Percentiles rank a stretch among this genome's conserved stretches.
Conservation (phyloP, 2,797 vertebrate genomes). For the Neoniphon sammara region DNA sequence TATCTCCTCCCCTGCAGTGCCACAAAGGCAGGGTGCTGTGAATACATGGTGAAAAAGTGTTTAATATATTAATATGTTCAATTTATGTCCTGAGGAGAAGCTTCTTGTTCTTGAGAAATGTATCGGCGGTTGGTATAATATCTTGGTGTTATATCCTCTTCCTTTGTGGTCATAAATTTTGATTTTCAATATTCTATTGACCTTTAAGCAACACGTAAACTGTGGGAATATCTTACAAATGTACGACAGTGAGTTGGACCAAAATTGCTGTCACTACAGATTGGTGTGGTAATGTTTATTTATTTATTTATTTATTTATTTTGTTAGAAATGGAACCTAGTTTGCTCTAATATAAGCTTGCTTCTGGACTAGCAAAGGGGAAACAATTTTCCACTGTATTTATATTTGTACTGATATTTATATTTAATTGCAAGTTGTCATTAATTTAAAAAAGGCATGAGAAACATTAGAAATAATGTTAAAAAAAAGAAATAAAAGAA, state of each 20-base stretch:
- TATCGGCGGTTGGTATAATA: constrained; percentile 1
- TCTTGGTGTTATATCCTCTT: constrained; percentile 2
- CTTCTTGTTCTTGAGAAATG: constrained; percentile 20
- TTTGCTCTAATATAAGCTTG: too few species aligned
- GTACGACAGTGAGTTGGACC: constrained; percentile 18
- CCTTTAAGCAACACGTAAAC: constrained; percentile 6
- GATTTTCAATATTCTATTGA: constrained; percentile 22
- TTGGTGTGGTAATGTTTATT: too few species aligned
- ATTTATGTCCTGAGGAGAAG: not conserved
- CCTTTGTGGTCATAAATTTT: constrained; percentile 36
- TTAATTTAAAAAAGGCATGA: too few species aligned
- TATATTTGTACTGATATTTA: too few species aligned
- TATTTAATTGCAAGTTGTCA: too few species aligned
- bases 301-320: too few species aligned
- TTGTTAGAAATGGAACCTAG: too few species aligned
- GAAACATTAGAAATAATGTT: not conserved
- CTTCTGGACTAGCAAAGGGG: too few species aligned
- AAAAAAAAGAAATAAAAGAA: not conserved
- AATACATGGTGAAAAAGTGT: constrained; percentile 15
- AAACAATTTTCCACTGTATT: too few species aligned
- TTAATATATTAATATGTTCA: constrained; percentile 54
- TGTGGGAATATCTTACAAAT: constrained; percentile 21
- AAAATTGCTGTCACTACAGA: not conserved
- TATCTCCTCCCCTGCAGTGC: constrained; percentile 30
- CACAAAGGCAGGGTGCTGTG: constrained; percentile 20